Evolutionary conservation across 2,888 invertebrate genomes (phyloP), one percentile per base, ranked within the genome.

Genomic region (Adineta ricciae): DNA sequence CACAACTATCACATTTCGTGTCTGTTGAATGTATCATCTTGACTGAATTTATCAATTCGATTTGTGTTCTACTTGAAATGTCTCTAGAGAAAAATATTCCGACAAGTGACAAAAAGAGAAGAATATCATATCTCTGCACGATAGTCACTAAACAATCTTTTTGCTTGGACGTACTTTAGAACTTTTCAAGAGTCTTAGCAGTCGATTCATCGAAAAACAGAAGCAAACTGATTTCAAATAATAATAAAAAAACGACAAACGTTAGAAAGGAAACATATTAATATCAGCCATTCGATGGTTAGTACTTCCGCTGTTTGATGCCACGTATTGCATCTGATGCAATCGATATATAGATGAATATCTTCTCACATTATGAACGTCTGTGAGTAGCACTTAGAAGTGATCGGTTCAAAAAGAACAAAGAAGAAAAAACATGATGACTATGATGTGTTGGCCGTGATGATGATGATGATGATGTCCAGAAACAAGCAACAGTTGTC

Each of bases 301-400:
- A 64, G 19, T 64, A 36, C 32, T 64, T 64, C 64, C 64, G 64
- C 64, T 9, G 16, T 64, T 64, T 64, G 64, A 64, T 64, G 64
- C 64, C 64, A 64, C 32, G 19, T 64, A 64, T 64, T 64, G 64
- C 64, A 32, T 64, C 64, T 64, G 64, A 64, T 64, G 64, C 64
- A 64, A 64, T 64, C 64, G 19, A 32, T 64, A 64, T 32, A 64
- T 64, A 64, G 64, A 64, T 64, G 32, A 64, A 64, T 64, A 64
- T 64, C 64, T 64, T 36, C 32, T 64, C 32, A 36, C 64, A 64
- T 64, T 32, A 64, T 64, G 32, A 64, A 64, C 64, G 64, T 16
- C 5, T 64, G 64, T 19, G 64, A 64, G 64, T 64, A 64, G 64
- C 19, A 64, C 64, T 64, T 64, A 64, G 7, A 64, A 64, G 64